Evolutionary conservation across 2,888 invertebrate species (phyloP), one percentile per base, ranked within the genome.

Genomic region (Apamea monoglypha): DNA sequence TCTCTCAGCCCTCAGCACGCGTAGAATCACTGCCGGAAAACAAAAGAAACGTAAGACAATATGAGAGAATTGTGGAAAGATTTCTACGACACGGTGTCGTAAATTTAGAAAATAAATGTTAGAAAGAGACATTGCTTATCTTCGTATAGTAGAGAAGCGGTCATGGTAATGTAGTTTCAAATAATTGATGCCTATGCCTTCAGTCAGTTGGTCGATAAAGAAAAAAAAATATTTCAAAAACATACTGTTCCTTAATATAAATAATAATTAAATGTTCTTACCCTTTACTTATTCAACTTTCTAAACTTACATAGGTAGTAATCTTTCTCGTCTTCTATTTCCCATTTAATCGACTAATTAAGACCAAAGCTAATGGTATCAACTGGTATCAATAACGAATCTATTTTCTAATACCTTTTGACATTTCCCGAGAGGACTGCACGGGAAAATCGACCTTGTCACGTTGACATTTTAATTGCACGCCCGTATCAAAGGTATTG

Each of bases 391-490:
- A 74, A 66, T 66, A 70, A 21, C 25, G 14, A 76, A 80, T 77
- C 69, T 80, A 77, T 78, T 77, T 77, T 69, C 61, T 63, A 44
- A 63, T 74, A 70, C 66, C 69, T 78, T 81, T 78, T 83, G 78
- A 78, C 81, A 81, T 88, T 88, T 81, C 83, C 76, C 70, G 68
- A 80, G 76, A 78, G 81, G 69, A 87, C 83, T 75, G 63, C 73
- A 82, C 84, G 89, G 84, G 89, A 87, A 89, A 87, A 73, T 81
- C 78, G 86, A 82, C 82, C 86, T 89, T 87, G 88, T 91, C 82
- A 87, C 70, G 67, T 82, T 88, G 89, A 91, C 87, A 90, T 86
- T 88, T 86, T 85, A 85, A 89, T 86, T 88, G 81, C 85, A 86
- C 64, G 73, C 84, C 59, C 74, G 71, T 83, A 90, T 80, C 87